Evolutionary conservation across 1,140 invertebrate genomes (phyloP).

Genomic region (Drosophila athabasca): DNA sequence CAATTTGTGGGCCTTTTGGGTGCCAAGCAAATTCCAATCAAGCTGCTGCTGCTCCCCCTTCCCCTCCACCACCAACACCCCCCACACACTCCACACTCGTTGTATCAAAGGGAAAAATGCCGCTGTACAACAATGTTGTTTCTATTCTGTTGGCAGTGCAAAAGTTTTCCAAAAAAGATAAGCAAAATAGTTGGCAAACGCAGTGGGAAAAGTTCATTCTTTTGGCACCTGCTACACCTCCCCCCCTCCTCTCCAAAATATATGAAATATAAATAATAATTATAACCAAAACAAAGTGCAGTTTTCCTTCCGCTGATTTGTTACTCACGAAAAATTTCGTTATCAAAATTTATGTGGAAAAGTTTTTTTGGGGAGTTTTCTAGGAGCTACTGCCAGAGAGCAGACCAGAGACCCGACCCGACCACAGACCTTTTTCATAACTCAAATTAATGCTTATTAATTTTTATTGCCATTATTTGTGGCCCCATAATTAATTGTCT

Average conservation of each 20-base stretch:
- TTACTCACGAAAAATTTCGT: constrained; percentile 37
- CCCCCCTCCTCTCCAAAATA: neutral
- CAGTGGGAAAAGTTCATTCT: constrained; percentile 26
- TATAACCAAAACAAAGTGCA: constrained; percentile 36
- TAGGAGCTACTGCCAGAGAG: constrained; percentile 21
- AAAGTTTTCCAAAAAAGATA: constrained; percentile 40
- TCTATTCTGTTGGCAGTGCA: constrained; percentile 50
- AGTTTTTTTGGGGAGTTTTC: constrained; percentile 35
- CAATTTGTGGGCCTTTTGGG: constrained; percentile 38
- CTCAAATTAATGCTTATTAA: constrained; percentile 60
- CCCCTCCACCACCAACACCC: neutral
- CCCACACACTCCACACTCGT: neutral
- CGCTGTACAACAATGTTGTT: constrained; percentile 50
- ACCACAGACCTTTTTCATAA: constrained; percentile 33
- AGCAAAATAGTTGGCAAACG: constrained; percentile 47
- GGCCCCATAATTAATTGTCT: constrained; percentile 56
- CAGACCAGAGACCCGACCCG: neutral
- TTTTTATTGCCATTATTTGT: constrained; percentile 61
- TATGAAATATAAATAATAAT: constrained; percentile 55
- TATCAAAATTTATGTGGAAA: constrained; percentile 59
- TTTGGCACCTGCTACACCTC: constrained; percentile 28
- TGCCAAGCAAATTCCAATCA: constrained; percentile 54
- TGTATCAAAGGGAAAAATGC: constrained; percentile 47
- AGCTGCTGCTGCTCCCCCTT: constrained; percentile 30
- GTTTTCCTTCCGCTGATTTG: constrained; percentile 45